phyloP scores from a whole-genome alignment of 2,113 vertebrate genomes.

The Scomber colias region DNA sequence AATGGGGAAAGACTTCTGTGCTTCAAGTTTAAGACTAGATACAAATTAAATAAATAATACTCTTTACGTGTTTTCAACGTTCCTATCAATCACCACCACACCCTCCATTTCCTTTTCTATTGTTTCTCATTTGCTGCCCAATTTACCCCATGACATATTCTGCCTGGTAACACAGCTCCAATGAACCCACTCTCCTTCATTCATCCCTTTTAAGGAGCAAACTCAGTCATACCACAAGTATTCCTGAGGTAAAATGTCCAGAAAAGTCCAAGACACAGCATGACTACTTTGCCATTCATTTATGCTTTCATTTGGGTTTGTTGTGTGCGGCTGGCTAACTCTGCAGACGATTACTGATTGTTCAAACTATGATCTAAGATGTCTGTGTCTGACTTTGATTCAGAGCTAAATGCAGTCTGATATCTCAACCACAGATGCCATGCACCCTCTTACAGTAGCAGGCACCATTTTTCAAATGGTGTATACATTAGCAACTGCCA shows the following conservation, averaged over 20 bases:
- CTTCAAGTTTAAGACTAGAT: background rate
- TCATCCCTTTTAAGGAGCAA: constrained; percentile 13
- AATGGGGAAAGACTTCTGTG: background rate
- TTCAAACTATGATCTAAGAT: constrained; percentile 14
- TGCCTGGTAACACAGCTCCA: background rate
- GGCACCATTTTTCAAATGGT: constrained; percentile 53
- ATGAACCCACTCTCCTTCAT: constrained; percentile 6
- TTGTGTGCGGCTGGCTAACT: background rate
- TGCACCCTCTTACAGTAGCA: constrained; percentile 29
- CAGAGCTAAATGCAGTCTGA: constrained; percentile 19
- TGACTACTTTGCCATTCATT: constrained; percentile 6
- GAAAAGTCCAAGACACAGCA: background rate
- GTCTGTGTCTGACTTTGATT: constrained; percentile 21
- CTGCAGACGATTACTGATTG: constrained; percentile 15
- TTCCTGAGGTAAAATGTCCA: constrained; percentile 8
- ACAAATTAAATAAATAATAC: background rate
- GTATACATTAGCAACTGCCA: constrained; percentile 42
- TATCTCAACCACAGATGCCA: background rate
- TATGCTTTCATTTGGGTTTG: constrained; percentile 5
- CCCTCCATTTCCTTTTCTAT: background rate
- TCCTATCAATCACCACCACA: background rate
- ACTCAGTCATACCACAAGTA: constrained; percentile 29
- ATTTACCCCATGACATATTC: background rate
- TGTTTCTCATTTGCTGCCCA: background rate
- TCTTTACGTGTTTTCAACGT: constrained; percentile 6